Conservation (phyloP, 2,113 vertebrate species). For the Alligator sinensis region DNA sequence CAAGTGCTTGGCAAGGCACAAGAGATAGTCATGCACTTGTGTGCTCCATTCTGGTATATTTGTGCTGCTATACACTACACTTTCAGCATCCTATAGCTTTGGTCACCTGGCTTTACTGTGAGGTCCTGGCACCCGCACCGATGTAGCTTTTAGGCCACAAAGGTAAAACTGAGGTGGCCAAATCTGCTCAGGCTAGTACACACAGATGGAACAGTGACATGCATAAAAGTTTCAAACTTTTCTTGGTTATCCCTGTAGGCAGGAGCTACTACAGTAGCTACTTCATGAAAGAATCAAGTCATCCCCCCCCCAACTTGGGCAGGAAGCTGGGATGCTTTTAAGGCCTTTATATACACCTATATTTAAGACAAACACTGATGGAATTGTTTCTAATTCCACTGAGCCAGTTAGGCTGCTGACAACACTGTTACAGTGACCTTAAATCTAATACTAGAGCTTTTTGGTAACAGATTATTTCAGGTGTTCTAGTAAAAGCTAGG, state of each 20-base stretch:
- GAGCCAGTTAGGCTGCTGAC: not conserved
- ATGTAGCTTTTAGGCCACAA: not conserved
- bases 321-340: not conserved
- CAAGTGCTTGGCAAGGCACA: not conserved
- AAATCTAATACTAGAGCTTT: not conserved
- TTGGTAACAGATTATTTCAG: not conserved
- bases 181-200: not conserved
- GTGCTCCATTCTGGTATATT: not conserved
- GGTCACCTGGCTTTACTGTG: not conserved
- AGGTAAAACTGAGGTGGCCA: not conserved
- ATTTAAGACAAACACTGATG: no score
- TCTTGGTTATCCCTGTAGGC: not conserved
- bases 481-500: not conserved
- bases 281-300: not conserved
- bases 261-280: not conserved
- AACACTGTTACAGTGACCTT: not conserved
- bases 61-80: not conserved
- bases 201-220: not conserved
- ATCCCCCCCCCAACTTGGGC: not conserved
- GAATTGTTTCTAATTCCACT: not conserved
- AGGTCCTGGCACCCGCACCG: not conserved
- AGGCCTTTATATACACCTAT: no score
- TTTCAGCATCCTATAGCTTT: no score
- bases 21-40: not conserved
- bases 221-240: no score